Evolutionary conservation across 2,888 invertebrate species (phyloP).

Genomic region (Epiblema foenella): DNA sequence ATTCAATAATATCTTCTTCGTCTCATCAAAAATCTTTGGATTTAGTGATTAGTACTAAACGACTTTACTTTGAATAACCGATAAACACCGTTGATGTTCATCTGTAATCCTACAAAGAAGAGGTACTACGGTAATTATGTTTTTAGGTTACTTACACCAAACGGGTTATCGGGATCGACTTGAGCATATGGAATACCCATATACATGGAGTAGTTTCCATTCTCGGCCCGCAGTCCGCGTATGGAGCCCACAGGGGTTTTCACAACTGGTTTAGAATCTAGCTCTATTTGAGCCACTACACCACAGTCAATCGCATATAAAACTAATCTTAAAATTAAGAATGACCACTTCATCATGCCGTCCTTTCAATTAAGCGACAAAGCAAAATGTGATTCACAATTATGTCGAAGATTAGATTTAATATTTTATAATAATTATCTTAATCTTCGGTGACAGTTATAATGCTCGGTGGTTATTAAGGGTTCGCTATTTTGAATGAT

Average conservation of each 20-base stretch:
- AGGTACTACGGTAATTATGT: no score
- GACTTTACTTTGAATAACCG: no score
- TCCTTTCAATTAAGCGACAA: not conserved
- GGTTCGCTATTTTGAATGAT: no score
- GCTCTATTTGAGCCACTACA: conserved; percentile 3
- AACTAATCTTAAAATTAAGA: not conserved
- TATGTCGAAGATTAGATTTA: not conserved
- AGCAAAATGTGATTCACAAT: not conserved
- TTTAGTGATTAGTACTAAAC: no score
- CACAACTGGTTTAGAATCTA: conserved; percentile 34
- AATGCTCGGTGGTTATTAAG: no score
- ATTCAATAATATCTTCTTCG: no score
- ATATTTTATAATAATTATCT: no score
- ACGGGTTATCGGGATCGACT: conserved; percentile 49
- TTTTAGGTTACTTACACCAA: conserved; percentile 49
- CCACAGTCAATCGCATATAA: not conserved
- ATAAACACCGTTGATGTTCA: no score
- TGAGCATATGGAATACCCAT: conserved; percentile 53
- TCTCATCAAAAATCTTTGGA: no score
- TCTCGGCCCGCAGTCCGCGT: conserved; percentile 42
- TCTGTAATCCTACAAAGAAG: no score
- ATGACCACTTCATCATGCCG: conserved; percentile 2
- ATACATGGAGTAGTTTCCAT: conserved; percentile 49
- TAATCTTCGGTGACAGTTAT: no score
- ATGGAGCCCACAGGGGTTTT: conserved; percentile 45